Evolutionary conservation across 2,888 invertebrate species (phyloP).

Genomic region (Himalopsyche kuldschensis): DNA sequence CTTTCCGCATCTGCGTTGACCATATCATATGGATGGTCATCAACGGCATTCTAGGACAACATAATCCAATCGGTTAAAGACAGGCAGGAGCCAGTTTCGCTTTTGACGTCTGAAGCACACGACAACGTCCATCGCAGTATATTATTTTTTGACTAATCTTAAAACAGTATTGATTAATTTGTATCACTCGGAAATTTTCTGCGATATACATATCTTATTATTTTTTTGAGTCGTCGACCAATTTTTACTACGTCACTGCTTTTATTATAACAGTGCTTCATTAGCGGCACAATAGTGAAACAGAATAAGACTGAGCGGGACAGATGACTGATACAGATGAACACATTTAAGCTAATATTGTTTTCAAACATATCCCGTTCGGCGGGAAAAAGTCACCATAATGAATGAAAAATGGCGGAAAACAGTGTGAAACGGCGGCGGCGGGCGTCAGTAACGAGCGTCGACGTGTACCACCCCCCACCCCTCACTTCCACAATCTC

Average conservation of each 20-base stretch:
- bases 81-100: no score
- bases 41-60: no score
- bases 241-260: background rate
- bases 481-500: background rate
- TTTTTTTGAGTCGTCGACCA: no score
- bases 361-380: conserved; percentile 23
- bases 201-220: no score
- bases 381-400: conserved; percentile 10
- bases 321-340: conserved; percentile 8
- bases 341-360: conserved; percentile 27
- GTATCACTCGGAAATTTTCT: no score
- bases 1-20: no score
- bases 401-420: conserved; percentile 29
- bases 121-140: no score
- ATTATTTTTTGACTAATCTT: no score
- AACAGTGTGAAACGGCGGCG: conserved; percentile 16
- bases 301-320: background rate
- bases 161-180: no score
- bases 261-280: background rate
- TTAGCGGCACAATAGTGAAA: conserved; percentile 12
- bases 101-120: no score
- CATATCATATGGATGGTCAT: no score
- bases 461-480: background rate
- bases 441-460: conserved; percentile 19
- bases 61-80: no score